These are phyloP conservation scores for Anarsia innoxiella DNA, from an alignment of 2,888 invertebrate species.

Conservation along the genomic window DNA sequence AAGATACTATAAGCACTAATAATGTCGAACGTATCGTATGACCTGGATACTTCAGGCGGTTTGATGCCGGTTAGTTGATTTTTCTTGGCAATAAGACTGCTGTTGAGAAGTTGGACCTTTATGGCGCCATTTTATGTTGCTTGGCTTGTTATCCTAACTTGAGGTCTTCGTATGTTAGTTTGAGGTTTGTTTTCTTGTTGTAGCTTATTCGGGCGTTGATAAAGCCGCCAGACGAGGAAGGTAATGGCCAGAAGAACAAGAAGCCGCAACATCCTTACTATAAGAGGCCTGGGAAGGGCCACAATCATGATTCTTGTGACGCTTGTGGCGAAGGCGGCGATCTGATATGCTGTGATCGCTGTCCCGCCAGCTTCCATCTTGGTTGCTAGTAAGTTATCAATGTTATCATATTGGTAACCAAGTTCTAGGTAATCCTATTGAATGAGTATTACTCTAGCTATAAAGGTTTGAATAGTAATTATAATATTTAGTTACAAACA, in stretches of 20 bases:
- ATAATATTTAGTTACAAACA: too few species aligned
- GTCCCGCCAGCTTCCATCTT: constrained; percentile 96
- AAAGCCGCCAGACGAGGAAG: constrained; percentile 89
- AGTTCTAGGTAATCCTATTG: too few species aligned
- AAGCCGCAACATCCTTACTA: constrained; percentile 87
- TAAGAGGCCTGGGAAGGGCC: constrained; percentile 89
- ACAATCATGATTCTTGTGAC: constrained; percentile 95
- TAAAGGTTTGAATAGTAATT: too few species aligned
- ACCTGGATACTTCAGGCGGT: constrained; percentile 85
- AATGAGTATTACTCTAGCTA: too few species aligned
- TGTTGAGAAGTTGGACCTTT: constrained; percentile 11
- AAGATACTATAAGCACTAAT: constrained; percentile 20
- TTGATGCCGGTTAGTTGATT: constrained; percentile 90
- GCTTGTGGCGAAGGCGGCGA: constrained; percentile 96
- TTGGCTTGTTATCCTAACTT: background rate
- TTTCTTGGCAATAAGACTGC: constrained; percentile 25
- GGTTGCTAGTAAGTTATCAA: constrained; percentile 94
- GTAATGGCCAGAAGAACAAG: constrained; percentile 72
- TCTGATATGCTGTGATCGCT: constrained; percentile 95
- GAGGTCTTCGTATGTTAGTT: too few species aligned
- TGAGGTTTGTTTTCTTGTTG: constrained; percentile 24
- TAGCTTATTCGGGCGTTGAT: constrained; percentile 93
- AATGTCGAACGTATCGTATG: constrained; percentile 79
- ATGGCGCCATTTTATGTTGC: constrained; percentile 39
- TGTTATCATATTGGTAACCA: too few species aligned